Percentiles rank a stretch among this genome's conserved stretches.
Conservation (phyloP, 1,140 invertebrate genomes). For the Oreohelix idahoensis region DNA sequence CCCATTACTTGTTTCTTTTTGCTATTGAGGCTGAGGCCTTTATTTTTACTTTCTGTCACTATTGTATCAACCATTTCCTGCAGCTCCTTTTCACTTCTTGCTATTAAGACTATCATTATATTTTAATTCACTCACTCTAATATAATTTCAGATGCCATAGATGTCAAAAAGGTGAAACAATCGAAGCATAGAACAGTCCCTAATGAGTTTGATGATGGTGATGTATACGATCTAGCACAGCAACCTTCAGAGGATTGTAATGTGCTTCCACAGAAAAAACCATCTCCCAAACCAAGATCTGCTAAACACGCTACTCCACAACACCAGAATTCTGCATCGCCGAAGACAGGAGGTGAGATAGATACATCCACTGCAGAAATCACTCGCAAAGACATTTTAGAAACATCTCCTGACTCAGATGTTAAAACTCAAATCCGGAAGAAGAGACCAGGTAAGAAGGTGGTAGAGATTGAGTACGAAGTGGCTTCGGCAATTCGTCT, state of each 20-base stretch:
- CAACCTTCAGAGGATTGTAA: not conserved
- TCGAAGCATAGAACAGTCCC: not conserved
- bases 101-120: too few species aligned
- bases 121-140: not conserved
- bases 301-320: not conserved
- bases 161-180: not conserved
- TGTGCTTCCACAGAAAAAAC: conserved; percentile 14
- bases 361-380: not conserved
- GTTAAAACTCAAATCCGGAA: not conserved
- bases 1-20: too few species aligned
- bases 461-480: conserved; percentile 40
- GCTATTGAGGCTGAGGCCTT: too few species aligned
- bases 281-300: conserved; percentile 36
- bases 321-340: not conserved
- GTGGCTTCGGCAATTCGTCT: conserved; percentile 20
- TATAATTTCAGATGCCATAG: conserved; percentile 21
- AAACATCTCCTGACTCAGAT: not conserved
- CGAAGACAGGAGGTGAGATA: not conserved
- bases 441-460: conserved; percentile 26
- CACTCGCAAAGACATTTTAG: not conserved
- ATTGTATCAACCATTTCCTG: too few species aligned
- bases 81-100: too few species aligned
- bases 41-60: too few species aligned
- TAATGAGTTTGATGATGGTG: not conserved
- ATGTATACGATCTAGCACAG: conserved; percentile 35